Conservation (phyloP, 1,140 invertebrate species). For the Zaprionus davidi region DNA sequence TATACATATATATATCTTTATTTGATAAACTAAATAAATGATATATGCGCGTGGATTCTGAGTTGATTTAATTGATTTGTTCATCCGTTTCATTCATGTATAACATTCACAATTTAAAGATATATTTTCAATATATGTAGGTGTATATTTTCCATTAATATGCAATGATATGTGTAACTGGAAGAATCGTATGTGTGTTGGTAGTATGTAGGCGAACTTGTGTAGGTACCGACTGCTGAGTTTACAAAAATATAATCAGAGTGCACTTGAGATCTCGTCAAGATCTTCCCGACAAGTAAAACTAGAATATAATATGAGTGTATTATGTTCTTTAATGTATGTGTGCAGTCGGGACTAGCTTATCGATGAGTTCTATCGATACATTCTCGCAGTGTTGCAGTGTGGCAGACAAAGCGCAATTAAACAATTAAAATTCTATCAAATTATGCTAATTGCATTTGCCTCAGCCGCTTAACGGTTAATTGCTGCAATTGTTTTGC, state of each 20-base stretch:
- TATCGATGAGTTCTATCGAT: conserved; percentile 9
- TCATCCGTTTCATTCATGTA: conserved; percentile 2
- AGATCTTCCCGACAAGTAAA: background rate
- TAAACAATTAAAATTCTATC: conserved; percentile 48
- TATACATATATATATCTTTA: conserved; percentile 46
- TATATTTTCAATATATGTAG: conserved; percentile 44
- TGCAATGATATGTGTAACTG: conserved; percentile 75
- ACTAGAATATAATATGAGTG: background rate
- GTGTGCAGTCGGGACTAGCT: conserved; percentile 1
- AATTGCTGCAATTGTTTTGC: conserved; percentile 40
- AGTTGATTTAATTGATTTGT: conserved; percentile 28
- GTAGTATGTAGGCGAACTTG: conserved; percentile 52
- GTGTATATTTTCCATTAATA: conserved; percentile 60
- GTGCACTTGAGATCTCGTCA: conserved; percentile 17
- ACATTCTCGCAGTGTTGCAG: background rate
- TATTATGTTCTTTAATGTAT: conserved; percentile 11
- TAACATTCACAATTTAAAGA: conserved; percentile 1
- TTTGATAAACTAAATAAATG: conserved; percentile 37
- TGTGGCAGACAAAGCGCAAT: conserved; percentile 23
- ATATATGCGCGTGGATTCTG: conserved; percentile 20
- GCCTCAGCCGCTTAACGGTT: conserved; percentile 14
- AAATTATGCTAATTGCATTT: conserved; percentile 63
- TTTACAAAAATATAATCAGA: conserved; percentile 36
- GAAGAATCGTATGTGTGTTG: conserved; percentile 54
- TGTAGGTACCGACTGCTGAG: conserved; percentile 44